phyloP scores from a whole-genome alignment of 2,888 invertebrate species.

The Drosophila borealis region DNA sequence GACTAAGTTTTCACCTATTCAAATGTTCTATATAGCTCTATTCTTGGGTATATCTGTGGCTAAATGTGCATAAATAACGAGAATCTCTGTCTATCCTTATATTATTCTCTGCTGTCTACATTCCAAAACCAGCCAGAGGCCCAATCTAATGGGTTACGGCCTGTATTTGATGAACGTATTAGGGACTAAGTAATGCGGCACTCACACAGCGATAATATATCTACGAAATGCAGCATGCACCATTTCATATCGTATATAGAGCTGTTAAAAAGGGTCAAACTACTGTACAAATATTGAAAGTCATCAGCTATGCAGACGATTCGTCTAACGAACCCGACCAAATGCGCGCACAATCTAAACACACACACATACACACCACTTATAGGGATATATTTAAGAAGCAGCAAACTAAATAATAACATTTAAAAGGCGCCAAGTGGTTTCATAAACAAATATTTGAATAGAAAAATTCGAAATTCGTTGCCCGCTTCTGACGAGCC shows the following conservation, averaged over 20 bases:
- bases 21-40: constrained; percentile 22
- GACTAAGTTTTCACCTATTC: constrained; percentile 6
- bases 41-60: not conserved
- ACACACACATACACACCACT: constrained; percentile 15
- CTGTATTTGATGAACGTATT: constrained; percentile 59
- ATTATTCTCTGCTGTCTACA: not conserved
- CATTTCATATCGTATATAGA: constrained; percentile 57
- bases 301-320: constrained; percentile 59
- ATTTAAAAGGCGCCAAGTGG: constrained; percentile 84
- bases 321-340: constrained; percentile 59
- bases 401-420: constrained; percentile 78
- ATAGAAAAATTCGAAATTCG: constrained; percentile 42
- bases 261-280: constrained; percentile 79
- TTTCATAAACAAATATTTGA: constrained; percentile 83
- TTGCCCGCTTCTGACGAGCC: constrained; percentile 7
- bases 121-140: constrained; percentile 3
- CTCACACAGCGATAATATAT: constrained; percentile 59
- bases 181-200: constrained; percentile 59
- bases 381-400: constrained; percentile 26
- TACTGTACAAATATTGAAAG: constrained; percentile 76
- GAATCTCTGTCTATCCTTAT: not conserved
- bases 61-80: constrained; percentile 9
- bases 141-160: constrained; percentile 40
- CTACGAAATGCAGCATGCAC: constrained; percentile 52
- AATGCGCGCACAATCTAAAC: constrained; percentile 50